A percentile compares a stretch with the other conserved stretches of the same genome.
Conservation (phyloP, 1,140 invertebrate genomes). For the Nomia melanderi region DNA sequence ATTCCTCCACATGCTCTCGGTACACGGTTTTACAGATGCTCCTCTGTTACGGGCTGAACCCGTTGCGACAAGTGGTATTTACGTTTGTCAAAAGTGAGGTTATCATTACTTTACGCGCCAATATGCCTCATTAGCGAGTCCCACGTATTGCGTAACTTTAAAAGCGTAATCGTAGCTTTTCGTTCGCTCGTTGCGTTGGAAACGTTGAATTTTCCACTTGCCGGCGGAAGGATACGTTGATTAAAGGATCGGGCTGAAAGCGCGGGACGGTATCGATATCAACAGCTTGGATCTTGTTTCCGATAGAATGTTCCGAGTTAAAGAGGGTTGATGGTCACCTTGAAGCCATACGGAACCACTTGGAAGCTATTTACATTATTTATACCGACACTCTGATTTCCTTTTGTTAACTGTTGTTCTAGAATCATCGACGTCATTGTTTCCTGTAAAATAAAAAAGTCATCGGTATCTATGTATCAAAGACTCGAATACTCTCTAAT, state of each 20-base stretch:
- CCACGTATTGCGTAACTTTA: conserved; percentile 47
- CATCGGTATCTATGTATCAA: too few species aligned
- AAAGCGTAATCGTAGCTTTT: neutral
- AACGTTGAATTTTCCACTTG: too few species aligned
- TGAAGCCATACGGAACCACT: neutral
- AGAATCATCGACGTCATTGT: too few species aligned
- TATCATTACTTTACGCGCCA: conserved; percentile 44
- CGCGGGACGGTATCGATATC: neutral
- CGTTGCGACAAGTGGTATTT: neutral
- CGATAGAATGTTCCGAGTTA: neutral
- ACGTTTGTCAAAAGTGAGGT: conserved; percentile 57
- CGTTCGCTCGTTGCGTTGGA: too few species aligned
- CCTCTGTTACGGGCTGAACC: too few species aligned
- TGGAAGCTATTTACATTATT: neutral
- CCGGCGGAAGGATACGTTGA: too few species aligned
- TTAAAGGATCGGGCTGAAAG: neutral
- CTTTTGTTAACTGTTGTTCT: neutral
- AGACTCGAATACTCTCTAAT: too few species aligned
- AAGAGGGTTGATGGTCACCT: neutral
- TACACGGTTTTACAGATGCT: too few species aligned
- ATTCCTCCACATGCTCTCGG: too few species aligned
- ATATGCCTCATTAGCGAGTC: conserved; percentile 32
- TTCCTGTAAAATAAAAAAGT: too few species aligned
- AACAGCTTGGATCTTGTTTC: neutral
- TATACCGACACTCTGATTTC: neutral